Conservation (phyloP, 2,888 invertebrate genomes). For the Notocelia uddmanniana region DNA sequence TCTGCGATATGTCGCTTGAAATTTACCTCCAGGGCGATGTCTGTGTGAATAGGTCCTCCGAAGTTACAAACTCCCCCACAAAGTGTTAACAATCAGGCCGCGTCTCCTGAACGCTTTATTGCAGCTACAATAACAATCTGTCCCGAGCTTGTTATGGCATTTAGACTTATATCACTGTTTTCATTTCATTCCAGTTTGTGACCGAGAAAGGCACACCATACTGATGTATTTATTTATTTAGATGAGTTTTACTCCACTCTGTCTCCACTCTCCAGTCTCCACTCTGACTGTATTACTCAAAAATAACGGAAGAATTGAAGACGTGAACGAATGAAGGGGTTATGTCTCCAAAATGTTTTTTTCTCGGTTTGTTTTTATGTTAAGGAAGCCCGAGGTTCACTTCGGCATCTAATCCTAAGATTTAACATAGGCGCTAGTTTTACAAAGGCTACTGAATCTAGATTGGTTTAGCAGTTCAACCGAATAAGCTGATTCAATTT, state of each 20-base stretch:
- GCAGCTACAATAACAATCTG: conserved; percentile 23
- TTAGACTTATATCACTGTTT: conserved; percentile 12
- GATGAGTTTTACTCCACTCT: no score
- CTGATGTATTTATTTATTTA: no score
- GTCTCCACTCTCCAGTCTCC: no score
- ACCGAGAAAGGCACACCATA: no score
- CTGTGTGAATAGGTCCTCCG: neutral
- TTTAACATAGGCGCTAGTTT: no score
- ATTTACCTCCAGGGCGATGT: neutral
- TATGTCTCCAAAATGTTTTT: no score
- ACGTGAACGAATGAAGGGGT: no score
- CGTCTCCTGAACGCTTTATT: conserved; percentile 19
- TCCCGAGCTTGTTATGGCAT: conserved; percentile 22
- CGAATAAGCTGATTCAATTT: conserved; percentile 11
- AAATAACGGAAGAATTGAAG: no score
- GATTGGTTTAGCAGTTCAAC: neutral
- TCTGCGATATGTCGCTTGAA: neutral
- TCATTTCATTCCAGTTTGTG: neutral
- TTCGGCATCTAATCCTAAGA: no score
- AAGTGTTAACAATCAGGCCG: conserved; percentile 17
- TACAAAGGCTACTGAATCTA: neutral
- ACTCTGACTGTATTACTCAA: no score
- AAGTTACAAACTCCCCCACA: conserved; percentile 3
- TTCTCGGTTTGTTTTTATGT: no score
- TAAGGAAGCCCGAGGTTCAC: no score